A percentile compares a stretch with the other conserved stretches of the same genome.
phyloP scores from a whole-genome alignment of 1,140 invertebrate species.

The Orchesella cincta region DNA sequence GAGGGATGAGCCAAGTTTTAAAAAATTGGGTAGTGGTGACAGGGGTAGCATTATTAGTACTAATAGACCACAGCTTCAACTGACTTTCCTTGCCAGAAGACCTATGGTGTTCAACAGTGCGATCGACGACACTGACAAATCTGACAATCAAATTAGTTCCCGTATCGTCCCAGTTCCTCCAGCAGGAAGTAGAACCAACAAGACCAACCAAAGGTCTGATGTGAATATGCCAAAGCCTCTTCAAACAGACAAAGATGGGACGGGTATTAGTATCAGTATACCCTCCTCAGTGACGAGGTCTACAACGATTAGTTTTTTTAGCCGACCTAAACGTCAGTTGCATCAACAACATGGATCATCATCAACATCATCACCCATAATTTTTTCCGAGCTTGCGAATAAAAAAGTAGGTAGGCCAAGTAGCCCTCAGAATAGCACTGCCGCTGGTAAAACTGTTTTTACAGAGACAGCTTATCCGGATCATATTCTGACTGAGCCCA shows the following conservation, averaged over 20 bases:
- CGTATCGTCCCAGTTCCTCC: not conserved
- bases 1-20: too few species aligned
- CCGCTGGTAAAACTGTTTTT: not conserved
- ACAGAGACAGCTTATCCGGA: not conserved
- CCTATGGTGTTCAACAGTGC: not conserved
- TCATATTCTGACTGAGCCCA: not conserved
- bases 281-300: too few species aligned
- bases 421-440: not conserved
- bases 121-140: constrained; percentile 9
- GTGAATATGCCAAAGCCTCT: not conserved
- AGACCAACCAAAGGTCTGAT: not conserved
- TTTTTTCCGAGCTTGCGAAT: not conserved
- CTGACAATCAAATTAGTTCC: constrained; percentile 21
- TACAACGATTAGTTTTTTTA: too few species aligned
- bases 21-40: too few species aligned
- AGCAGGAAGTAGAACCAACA: not conserved
- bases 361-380: not conserved
- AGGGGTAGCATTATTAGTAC: not conserved
- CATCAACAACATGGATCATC: not conserved
- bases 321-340: not conserved
- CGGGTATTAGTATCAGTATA: not conserved
- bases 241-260: not conserved
- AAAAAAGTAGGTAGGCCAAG: not conserved
- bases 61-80: not conserved
- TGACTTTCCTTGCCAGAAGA: not conserved